phyloP scores from a whole-genome alignment of 2,888 invertebrate genomes.

The Stenodema calcarata region DNA sequence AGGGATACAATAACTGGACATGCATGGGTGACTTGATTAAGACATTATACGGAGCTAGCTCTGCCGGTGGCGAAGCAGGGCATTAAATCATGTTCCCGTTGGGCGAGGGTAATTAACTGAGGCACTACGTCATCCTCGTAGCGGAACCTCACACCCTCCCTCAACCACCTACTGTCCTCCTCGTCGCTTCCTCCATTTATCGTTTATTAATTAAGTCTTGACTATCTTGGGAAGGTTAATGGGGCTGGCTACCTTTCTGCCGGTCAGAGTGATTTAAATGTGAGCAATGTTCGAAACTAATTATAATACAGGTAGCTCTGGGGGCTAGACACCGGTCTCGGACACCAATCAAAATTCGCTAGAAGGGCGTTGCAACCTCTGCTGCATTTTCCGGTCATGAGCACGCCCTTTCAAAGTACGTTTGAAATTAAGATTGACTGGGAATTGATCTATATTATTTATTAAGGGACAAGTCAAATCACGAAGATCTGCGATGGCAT shows the following conservation, averaged over 20 bases:
- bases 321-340: neutral
- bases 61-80: slow-evolving; percentile 12
- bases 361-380: neutral
- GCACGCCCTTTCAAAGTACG: neutral
- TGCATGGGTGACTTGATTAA: slow-evolving; percentile 54
- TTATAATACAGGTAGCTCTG: neutral
- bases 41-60: slow-evolving; percentile 43
- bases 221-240: slow-evolving; percentile 17
- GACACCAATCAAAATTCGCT: neutral
- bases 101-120: slow-evolving; percentile 33
- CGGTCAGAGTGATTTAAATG: slow-evolving; percentile 16
- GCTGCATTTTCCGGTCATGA: neutral
- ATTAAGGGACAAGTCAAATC: too few species aligned
- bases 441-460: too few species aligned
- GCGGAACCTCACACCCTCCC: slow-evolving; percentile 29
- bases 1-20: slow-evolving; percentile 49
- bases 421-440: neutral
- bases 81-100: slow-evolving; percentile 25
- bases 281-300: neutral
- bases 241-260: neutral
- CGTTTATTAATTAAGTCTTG: slow-evolving; percentile 44
- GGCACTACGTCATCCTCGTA: slow-evolving; percentile 40
- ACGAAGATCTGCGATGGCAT: too few species aligned
- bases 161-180: neutral
- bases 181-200: slow-evolving; percentile 8